Conservation (phyloP, 2,113 vertebrate species). For the Aythya baeri region DNA sequence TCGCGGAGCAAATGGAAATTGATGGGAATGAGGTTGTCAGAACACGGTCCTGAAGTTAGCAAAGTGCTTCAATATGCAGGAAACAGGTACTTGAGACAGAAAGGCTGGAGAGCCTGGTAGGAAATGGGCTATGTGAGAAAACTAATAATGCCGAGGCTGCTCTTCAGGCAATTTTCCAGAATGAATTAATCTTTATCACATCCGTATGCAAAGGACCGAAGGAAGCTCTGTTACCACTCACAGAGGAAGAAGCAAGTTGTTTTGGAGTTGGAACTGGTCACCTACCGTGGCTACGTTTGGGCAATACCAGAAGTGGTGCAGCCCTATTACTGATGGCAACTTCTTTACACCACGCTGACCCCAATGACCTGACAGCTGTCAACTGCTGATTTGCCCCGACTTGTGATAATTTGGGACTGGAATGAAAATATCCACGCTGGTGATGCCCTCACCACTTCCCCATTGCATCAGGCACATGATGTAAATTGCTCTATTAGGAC, state of each 20-base stretch:
- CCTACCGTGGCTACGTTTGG: background rate
- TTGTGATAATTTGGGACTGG: background rate
- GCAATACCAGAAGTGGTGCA: background rate
- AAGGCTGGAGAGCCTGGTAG: background rate
- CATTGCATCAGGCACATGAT: background rate
- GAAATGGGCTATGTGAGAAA: background rate
- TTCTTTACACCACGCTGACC: background rate
- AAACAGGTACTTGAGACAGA: conserved; percentile 12
- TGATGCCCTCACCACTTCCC: background rate
- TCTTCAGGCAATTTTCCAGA: conserved; percentile 11
- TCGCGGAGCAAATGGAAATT: background rate
- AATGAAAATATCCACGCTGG: background rate
- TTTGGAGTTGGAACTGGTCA: background rate
- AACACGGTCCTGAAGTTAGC: background rate
- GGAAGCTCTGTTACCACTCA: background rate
- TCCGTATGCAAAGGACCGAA: background rate
- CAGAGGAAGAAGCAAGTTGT: background rate
- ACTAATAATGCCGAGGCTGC: background rate
- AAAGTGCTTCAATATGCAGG: background rate
- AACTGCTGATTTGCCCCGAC: background rate
- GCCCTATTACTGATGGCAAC: background rate
- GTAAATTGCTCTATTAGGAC: background rate
- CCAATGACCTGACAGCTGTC: background rate
- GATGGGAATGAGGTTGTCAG: background rate
- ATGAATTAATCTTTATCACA: background rate